phyloP scores from a whole-genome alignment of 2,888 invertebrate genomes.

The Plusia festucae region DNA sequence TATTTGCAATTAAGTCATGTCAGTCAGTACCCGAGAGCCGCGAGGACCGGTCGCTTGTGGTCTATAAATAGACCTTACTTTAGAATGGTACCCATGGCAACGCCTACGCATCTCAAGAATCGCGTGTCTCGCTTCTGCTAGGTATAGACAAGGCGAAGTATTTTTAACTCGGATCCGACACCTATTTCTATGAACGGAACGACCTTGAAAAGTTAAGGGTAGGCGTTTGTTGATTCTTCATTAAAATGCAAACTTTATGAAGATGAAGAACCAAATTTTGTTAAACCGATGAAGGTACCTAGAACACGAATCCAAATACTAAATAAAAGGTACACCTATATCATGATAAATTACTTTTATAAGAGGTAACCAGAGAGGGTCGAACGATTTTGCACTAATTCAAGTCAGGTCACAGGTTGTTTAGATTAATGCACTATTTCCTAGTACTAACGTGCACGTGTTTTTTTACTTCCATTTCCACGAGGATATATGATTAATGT shows the following conservation, averaged over 20 bases:
- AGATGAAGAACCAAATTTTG: conserved; percentile 29
- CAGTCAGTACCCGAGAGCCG: not conserved
- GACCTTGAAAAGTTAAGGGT: conserved; percentile 57
- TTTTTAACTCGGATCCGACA: conserved; percentile 68
- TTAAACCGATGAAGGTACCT: not conserved
- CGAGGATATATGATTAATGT: conserved; percentile 1
- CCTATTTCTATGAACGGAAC: conserved; percentile 60
- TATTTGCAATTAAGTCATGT: not conserved
- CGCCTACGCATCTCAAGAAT: conserved; percentile 72
- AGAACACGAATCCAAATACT: not conserved
- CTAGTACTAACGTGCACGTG: conserved; percentile 2
- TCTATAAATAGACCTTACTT: conserved; percentile 67
- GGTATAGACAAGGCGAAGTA: conserved; percentile 56
- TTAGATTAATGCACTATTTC: not conserved
- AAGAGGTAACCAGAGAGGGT: not conserved
- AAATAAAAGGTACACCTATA: not conserved
- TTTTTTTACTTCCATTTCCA: not conserved
- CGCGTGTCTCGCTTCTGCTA: conserved; percentile 57
- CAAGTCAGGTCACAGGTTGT: not conserved
- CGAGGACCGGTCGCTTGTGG: not conserved
- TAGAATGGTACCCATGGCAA: conserved; percentile 67
- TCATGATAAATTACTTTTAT: not conserved
- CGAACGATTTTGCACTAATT: not conserved
- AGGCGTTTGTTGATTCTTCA: conserved; percentile 12
- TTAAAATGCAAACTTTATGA: conserved; percentile 31